Base-by-base conservation (phyloP, 2,797 vertebrate genomes). In the Xerus rutilus region DNA sequence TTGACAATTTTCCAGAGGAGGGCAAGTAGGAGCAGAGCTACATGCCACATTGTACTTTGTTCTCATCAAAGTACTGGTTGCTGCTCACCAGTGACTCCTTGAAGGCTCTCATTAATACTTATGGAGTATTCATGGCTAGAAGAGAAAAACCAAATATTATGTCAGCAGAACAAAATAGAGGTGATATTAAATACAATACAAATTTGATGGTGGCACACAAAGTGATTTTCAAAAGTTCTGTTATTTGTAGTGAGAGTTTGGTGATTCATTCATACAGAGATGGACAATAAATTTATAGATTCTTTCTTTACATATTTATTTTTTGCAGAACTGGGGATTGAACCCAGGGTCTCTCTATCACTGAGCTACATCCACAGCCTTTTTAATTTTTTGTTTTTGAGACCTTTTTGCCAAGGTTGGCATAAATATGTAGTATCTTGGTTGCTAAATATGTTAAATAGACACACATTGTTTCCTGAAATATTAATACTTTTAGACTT, bases 1-100 rank as follows among this genome's bases (percentile, higher is more conserved):
- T 62, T 65, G 93, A 92, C 72, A 23, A 0, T 86, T 95, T 91
- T 96, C 90, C 86, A 95, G 85, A 96, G 76, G 70, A 94, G 93
- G 86, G 81, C 97, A 96, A 93, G 95, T 93, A 45, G 65, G 91
- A 97, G 64, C 96, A 96, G 59, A 84, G 94, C 79, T n/a, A 39
- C 74, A 86, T 93, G 79, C n/a, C 52, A n/a, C 62, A 39, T 15
- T 70, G 52, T 77, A 54, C 88, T 95, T 86, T 89, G 62, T 74
- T 95, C 85, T 87, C 84, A 90, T 13, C 32, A 95, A 92, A 93
- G 54, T 81, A 43, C 28, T 88, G 25, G 2, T 21, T 81, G 73
- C 32, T 62, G 59, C n/a, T 72, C 54, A 70, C 79, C 20, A 79
- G 43, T 69, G 79, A 39, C 28, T 79, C 32, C 81, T 73, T 35